Evolutionary conservation across 2,113 vertebrate genomes (phyloP), one percentile per base, ranked within the genome.

Genomic region (Prionailurus viverrinus): DNA sequence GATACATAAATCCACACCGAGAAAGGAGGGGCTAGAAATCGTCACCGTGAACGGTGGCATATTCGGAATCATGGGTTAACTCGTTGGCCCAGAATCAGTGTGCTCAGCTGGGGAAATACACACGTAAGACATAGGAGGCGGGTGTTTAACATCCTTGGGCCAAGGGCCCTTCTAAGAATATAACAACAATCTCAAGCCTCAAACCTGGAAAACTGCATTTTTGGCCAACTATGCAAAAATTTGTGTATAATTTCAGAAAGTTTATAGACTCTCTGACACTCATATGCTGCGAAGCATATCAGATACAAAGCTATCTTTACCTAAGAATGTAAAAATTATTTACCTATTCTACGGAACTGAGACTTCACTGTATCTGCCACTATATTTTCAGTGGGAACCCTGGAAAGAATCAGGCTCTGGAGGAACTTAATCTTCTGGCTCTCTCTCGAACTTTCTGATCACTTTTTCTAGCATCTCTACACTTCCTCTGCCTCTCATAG

Each of bases 71-170:
- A 2, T 0, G 11, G 58, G 10, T 21, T 78, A 4, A 16, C 21
- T 11, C 16, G 1, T 7, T 13, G 48, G 41, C 25, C 13, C 36
- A 39, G 21, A 71, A 27, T 19, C 21, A 0, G 21, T 0, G 23
- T 9, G 18, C 13, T 12, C 39, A 80, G 6, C 21, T 4, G 9
- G 27, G 84, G 18, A 31, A 4, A 39, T 23, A n/a, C 69, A 5
- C 13, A 12, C 0, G 0, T 4, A 25, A 13, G 7, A 19, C 19
- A 15, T 3, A 7, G 2, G 33, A 13, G 7, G 2, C 3, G 25
- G 7, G 4, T 4, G 27, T 23, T 74, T n/a, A 21, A 51, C 4
- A 0, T 13, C 51, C 14, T 1, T 5, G 13, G 31, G 31, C 36
- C 53, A 9, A 78, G 33, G 65, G 7, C 11, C 6, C 68, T 31